A percentile compares a stretch with the other conserved stretches of the same genome.
Conservation (phyloP, 2,797 vertebrate species). For the Coregonus ussuriensis region DNA sequence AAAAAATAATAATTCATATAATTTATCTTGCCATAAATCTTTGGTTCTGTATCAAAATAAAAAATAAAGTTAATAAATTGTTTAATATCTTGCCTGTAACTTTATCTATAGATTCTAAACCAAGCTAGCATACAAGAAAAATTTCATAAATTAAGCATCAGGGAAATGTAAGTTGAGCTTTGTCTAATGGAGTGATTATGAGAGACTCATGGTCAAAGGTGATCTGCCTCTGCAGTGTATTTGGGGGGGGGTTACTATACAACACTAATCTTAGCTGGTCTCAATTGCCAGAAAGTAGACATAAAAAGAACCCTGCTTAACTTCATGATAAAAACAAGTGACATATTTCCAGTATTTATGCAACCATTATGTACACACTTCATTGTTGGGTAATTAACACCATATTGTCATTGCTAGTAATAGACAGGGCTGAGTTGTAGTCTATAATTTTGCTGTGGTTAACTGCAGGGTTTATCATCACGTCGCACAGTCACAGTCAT, state of each 20-base stretch:
- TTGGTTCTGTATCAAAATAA: not conserved
- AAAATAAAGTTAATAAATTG: not conserved
- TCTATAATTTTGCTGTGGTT: not conserved
- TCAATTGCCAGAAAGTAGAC: not conserved
- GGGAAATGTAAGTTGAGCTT: not conserved
- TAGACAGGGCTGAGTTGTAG: not conserved
- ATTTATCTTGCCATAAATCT: slow-evolving; percentile 12
- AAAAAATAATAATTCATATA: slow-evolving; percentile 33
- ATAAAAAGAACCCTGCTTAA: not conserved
- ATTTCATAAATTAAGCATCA: not conserved
- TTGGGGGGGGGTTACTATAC: slow-evolving; percentile 4
- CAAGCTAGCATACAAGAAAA: not conserved
- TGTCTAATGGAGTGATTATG: not conserved
- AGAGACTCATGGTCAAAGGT: not conserved
- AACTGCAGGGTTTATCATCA: not conserved
- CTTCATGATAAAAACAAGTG: not conserved
- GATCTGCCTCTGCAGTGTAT: not conserved
- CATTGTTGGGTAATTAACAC: not conserved
- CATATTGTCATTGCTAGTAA: not conserved
- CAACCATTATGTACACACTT: not conserved
- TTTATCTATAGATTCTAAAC: not conserved
- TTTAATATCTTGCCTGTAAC: not conserved
- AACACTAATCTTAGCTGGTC: not conserved
- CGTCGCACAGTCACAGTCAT: not conserved
- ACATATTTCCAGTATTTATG: not conserved